phyloP scores from a whole-genome alignment of 2,797 vertebrate species.

The Morus bassanus region DNA sequence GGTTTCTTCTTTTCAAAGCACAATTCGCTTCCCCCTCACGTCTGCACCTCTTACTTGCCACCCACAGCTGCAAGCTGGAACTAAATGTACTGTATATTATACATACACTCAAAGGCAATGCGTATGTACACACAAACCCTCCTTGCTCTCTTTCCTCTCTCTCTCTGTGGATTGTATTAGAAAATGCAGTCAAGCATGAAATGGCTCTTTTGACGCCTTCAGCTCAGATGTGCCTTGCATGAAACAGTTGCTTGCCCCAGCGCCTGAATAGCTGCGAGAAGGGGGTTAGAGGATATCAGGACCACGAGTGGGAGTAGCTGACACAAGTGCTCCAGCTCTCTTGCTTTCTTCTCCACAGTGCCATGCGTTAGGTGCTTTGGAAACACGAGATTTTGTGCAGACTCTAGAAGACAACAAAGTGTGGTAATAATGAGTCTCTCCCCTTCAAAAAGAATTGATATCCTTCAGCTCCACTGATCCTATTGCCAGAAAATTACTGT shows the following conservation, averaged over 20 bases:
- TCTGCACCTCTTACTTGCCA: constrained; percentile 19
- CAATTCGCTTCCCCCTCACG: constrained; percentile 18
- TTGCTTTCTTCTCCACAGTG: background rate
- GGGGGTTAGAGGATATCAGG: background rate
- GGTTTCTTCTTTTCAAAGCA: background rate
- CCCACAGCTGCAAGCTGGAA: constrained; percentile 52
- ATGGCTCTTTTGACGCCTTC: constrained; percentile 55
- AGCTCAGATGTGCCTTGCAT: constrained; percentile 62
- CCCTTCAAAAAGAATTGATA: background rate
- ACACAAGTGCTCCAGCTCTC: background rate
- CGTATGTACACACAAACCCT: background rate
- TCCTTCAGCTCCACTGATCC: background rate
- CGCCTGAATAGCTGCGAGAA: background rate
- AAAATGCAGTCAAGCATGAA: constrained; percentile 58
- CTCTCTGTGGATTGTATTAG: constrained; percentile 47
- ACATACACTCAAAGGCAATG: constrained; percentile 42
- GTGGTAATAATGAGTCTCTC: background rate
- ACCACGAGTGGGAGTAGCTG: background rate
- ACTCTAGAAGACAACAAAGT: background rate
- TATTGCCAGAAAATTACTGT: background rate
- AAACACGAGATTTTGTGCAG: background rate
- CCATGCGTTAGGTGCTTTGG: background rate
- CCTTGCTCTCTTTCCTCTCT: background rate
- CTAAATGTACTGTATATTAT: constrained; percentile 49
- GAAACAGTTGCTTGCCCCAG: constrained; percentile 17